phyloP scores from a whole-genome alignment of 1,140 invertebrate genomes.

The Littorina saxatilis region DNA sequence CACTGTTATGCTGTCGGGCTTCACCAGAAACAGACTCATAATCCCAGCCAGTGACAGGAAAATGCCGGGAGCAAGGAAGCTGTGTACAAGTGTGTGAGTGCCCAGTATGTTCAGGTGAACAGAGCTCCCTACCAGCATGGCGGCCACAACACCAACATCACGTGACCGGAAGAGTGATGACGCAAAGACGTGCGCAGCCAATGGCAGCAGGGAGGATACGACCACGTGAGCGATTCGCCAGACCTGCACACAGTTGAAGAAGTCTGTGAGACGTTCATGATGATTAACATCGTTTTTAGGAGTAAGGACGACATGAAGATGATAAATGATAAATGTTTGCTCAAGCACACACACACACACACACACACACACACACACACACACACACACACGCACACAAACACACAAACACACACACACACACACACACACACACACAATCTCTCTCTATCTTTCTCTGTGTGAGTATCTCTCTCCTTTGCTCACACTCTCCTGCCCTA shows the following conservation, averaged over 20 bases:
- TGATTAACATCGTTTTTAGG: not conserved
- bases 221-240: conserved; percentile 58
- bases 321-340: not conserved
- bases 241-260: conserved; percentile 52
- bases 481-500: no score
- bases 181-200: conserved; percentile 55
- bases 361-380: not conserved
- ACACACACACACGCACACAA: no score
- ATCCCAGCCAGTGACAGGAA: conserved; percentile 49
- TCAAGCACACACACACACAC: no score
- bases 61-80: conserved; percentile 64
- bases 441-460: no score
- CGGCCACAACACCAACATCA: conserved; percentile 55
- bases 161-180: conserved; percentile 43
- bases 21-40: not conserved
- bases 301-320: not conserved
- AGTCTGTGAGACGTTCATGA: not conserved
- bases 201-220: conserved; percentile 62
- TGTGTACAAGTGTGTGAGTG: conserved; percentile 67
- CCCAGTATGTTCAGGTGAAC: conserved; percentile 62
- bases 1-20: not conserved
- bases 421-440: no score
- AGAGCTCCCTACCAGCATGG: conserved; percentile 60
- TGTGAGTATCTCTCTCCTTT: not conserved
- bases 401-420: no score